Evolutionary conservation across 1,140 invertebrate genomes (phyloP).

Genomic region (Aleiodes sp.): DNA sequence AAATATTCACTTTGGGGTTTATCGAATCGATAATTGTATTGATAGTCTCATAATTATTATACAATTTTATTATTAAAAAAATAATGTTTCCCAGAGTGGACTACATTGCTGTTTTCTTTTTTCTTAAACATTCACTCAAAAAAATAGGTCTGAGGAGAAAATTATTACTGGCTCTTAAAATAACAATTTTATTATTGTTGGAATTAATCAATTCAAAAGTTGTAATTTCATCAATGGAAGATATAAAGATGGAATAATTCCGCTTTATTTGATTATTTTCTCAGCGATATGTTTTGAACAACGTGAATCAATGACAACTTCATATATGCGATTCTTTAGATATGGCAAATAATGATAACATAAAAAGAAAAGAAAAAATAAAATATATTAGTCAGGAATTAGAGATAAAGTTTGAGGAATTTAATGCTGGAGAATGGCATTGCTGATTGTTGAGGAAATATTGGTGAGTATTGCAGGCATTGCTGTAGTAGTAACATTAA

Average conservation of each 20-base stretch:
- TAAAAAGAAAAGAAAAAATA: not conserved
- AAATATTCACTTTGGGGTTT: not conserved
- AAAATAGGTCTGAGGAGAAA: not conserved
- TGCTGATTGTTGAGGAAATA: slow-evolving; percentile 50
- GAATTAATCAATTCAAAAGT: no score
- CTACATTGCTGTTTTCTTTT: no score
- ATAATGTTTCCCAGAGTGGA: slow-evolving; percentile 10
- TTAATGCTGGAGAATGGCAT: slow-evolving; percentile 51
- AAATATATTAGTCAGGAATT: no score
- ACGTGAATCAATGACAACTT: not conserved
- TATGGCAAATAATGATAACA: no score
- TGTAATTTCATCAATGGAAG: no score
- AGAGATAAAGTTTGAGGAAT: no score
- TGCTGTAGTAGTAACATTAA: slow-evolving; percentile 42
- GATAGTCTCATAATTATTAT: not conserved
- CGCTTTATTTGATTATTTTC: no score
- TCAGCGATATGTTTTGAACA: not conserved
- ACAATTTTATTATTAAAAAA: slow-evolving; percentile 6
- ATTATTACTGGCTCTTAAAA: not conserved
- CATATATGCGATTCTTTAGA: not conserved
- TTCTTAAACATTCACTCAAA: no score
- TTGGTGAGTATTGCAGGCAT: slow-evolving; percentile 53
- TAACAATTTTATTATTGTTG: no score
- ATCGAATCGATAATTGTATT: not conserved
- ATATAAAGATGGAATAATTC: no score